These are phyloP conservation scores for Cheilosia impressa DNA, from an alignment of 2,888 invertebrate species.

Conservation along the genomic window DNA sequence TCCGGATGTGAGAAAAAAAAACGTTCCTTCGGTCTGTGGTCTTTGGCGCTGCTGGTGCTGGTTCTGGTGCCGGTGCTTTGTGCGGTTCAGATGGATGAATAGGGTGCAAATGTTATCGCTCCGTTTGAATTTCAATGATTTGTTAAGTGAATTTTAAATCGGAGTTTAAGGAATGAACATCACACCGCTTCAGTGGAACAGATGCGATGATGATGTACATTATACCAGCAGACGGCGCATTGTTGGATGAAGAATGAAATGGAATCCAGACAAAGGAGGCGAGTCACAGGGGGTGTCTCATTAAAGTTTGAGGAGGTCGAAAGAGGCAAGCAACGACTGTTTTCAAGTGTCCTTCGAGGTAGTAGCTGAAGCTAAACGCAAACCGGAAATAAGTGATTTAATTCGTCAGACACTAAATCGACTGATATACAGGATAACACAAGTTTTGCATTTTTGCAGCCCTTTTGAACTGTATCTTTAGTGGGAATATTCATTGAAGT, in stretches of 20 bases:
- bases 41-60: neutral
- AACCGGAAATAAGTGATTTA: too few species aligned
- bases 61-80: neutral
- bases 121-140: slow-evolving; percentile 71
- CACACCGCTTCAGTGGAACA: slow-evolving; percentile 30
- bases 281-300: neutral
- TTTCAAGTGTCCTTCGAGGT: too few species aligned
- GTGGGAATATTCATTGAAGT: too few species aligned
- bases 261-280: neutral
- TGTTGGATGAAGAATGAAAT: neutral
- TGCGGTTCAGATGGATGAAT: slow-evolving; percentile 18
- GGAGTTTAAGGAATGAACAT: slow-evolving; percentile 42
- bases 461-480: too few species aligned
- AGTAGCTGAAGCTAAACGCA: too few species aligned
- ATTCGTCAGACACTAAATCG: too few species aligned
- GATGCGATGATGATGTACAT: slow-evolving; percentile 43
- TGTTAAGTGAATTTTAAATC: slow-evolving; percentile 69
- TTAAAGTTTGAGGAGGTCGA: neutral
- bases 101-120: slow-evolving; percentile 67
- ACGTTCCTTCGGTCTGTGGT: slow-evolving; percentile 29
- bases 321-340: neutral
- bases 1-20: slow-evolving; percentile 53
- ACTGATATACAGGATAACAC: too few species aligned
- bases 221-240: neutral
- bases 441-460: too few species aligned